Conservation (phyloP, 2,888 invertebrate genomes). For the Unio pictorum region DNA sequence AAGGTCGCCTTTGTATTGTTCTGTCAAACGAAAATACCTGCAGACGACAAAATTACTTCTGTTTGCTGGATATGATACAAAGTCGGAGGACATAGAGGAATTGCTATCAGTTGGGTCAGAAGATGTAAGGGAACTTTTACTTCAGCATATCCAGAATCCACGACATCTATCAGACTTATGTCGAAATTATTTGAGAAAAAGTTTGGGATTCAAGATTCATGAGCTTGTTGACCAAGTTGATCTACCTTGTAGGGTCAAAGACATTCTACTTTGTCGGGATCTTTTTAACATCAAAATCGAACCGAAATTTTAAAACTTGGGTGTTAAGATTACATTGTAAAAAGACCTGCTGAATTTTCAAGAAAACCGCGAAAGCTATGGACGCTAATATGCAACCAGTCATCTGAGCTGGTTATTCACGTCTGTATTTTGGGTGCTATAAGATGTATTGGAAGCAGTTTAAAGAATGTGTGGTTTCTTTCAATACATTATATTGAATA, state of each 20-base stretch:
- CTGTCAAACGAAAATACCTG: conserved; percentile 24
- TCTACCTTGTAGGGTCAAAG: conserved; percentile 21
- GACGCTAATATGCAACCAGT: too few relatives aligned
- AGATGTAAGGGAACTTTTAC: conserved; percentile 8
- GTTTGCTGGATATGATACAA: conserved; percentile 24
- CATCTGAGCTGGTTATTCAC: too few relatives aligned
- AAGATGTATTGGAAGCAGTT: too few relatives aligned
- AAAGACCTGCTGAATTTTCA: too few relatives aligned
- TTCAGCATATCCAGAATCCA: conserved; percentile 17
- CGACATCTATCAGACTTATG: conserved; percentile 11
- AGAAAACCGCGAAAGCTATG: too few relatives aligned
- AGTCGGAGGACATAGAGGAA: conserved; percentile 19
- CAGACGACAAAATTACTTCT: conserved; percentile 18
- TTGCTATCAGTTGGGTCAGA: conserved; percentile 15
- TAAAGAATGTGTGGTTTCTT: too few relatives aligned
- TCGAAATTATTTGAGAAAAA: conserved; percentile 19
- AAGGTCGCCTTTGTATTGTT: conserved; percentile 17
- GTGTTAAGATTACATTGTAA: too few relatives aligned
- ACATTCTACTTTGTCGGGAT: conserved; percentile 27
- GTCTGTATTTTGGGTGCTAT: too few relatives aligned
- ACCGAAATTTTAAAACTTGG: conserved; percentile 9
- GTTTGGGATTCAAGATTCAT: conserved; percentile 18
- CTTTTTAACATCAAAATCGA: conserved; percentile 27
- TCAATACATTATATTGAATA: too few relatives aligned
- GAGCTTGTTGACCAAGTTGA: conserved; percentile 13